These are phyloP conservation scores for Mimachlamys varia DNA, from an alignment of 2,888 invertebrate genomes.

Conservation along the genomic window DNA sequence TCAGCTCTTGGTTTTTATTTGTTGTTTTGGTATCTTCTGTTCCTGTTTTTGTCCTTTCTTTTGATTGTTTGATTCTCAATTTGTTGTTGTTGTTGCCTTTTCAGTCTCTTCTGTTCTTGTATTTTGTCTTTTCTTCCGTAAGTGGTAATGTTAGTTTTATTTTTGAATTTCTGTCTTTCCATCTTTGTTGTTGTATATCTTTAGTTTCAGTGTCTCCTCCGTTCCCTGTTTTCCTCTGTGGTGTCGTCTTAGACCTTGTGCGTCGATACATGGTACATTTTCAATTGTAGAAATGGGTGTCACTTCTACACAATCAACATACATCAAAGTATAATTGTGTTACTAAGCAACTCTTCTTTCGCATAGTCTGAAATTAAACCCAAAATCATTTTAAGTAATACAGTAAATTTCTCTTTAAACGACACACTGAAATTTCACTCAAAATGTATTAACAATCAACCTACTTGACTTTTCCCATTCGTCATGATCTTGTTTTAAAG, in stretches of 20 bases:
- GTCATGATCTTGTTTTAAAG: constrained; percentile 1
- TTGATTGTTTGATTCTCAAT: too few relatives aligned
- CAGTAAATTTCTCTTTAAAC: background rate
- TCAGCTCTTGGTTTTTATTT: too few relatives aligned
- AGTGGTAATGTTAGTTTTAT: too few relatives aligned
- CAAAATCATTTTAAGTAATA: background rate
- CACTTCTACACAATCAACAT: background rate
- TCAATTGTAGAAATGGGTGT: background rate
- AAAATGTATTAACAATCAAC: background rate
- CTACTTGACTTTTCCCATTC: background rate
- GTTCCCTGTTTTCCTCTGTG: too few relatives aligned
- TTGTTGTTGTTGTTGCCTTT: too few relatives aligned
- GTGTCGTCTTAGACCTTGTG: background rate
- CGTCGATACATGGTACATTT: background rate
- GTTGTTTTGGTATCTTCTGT: too few relatives aligned
- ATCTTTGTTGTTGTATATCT: too few relatives aligned
- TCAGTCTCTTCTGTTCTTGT: too few relatives aligned
- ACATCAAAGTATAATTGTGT: background rate
- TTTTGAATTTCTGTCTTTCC: too few relatives aligned
- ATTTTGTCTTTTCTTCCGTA: too few relatives aligned
- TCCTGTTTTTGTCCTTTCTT: too few relatives aligned
- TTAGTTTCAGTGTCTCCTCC: too few relatives aligned
- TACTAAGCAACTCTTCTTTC: background rate
- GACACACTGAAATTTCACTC: constrained; percentile 1
- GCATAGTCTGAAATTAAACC: background rate